Evolutionary conservation across 2,113 vertebrate genomes (phyloP), one percentile per base, ranked within the genome.

Genomic region (Indicator indicator): DNA sequence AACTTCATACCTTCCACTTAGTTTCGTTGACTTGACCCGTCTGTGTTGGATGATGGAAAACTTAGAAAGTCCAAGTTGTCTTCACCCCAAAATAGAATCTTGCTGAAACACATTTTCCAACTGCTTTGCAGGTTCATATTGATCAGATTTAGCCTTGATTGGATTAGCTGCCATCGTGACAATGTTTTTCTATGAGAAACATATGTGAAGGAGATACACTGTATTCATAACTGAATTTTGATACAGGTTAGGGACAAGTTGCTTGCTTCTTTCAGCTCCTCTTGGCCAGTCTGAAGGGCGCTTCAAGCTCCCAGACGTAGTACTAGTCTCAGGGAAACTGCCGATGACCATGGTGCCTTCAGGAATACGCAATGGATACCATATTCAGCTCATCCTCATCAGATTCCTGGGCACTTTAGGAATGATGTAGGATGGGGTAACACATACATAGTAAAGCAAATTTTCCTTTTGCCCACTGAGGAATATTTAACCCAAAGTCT

Each of bases 381-480:
- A 4, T 52, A 6, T 33, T 56, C 54, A 65, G 40, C 59, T 68
- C 23, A 63, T 26, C 32, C 36, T 56, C 42, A 58, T 33, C 20
- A 65, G 50, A 68, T 48, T 77, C 55, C 55, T 27, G 5, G 18
- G 15, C 44, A 40, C 65, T 59, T 73, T 42, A 42, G 14, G n/a
- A 69, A 4, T 54, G 36, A 24, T 33, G 32, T 73, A 48, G 55
- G 71, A 30, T 55, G 63, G 15, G 32, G 55, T 76, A 54, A n/a
- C 2, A 0, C n/a, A 36, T 1, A 13, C 4, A 8, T 52, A 40
- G 54, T 46, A 64, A 76, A 59, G n/a, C 4, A 11, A 28, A 9
- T 59, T 81, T 72, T 84, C 19, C 8, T 63, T 62, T 87, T 71
- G 23, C 16, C 10, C 20, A 11, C 9, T 28, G 46, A 33, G 36